Percentiles rank a stretch among this genome's conserved stretches.
These are phyloP conservation scores for Oasisia sp. DNA, from an alignment of 2,888 invertebrate species.

Conservation along the genomic window DNA sequence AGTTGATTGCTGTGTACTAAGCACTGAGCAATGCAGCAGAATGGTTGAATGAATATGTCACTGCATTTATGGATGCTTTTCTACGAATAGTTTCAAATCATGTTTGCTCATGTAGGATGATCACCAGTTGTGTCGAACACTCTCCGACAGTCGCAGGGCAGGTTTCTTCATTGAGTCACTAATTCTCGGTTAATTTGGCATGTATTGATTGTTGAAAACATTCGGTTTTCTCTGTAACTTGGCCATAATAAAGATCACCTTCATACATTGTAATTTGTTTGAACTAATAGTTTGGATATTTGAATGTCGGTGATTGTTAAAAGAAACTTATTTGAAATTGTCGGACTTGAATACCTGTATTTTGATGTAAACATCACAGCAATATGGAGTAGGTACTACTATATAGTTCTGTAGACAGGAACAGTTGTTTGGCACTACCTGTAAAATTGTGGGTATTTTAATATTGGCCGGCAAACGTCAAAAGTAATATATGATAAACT, in stretches of 20 bases:
- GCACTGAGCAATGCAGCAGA: not conserved
- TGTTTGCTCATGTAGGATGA: not conserved
- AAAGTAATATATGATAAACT: too few species aligned
- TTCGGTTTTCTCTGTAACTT: not conserved
- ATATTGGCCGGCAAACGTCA: too few species aligned
- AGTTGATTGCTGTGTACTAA: not conserved
- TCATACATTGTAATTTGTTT: not conserved
- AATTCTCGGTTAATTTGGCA: not conserved
- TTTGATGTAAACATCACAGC: too few species aligned
- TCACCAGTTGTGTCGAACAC: not conserved
- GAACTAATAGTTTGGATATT: too few species aligned
- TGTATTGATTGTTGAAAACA: not conserved
- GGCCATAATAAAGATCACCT: constrained; percentile 10
- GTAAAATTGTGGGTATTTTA: too few species aligned
- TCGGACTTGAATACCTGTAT: too few species aligned
- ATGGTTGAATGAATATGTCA: not conserved
- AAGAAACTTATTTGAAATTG: too few species aligned
- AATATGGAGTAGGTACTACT: too few species aligned
- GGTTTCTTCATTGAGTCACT: not conserved
- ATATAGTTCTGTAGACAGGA: too few species aligned
- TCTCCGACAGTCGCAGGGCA: not conserved
- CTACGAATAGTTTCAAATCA: constrained; percentile 7
- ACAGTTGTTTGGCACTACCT: too few species aligned
- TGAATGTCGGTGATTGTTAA: too few species aligned
- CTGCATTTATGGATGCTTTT: constrained; percentile 6